A percentile compares a stretch with the other conserved stretches of the same genome.
phyloP scores from a whole-genome alignment of 2,888 invertebrate genomes.

The Helleia helle region DNA sequence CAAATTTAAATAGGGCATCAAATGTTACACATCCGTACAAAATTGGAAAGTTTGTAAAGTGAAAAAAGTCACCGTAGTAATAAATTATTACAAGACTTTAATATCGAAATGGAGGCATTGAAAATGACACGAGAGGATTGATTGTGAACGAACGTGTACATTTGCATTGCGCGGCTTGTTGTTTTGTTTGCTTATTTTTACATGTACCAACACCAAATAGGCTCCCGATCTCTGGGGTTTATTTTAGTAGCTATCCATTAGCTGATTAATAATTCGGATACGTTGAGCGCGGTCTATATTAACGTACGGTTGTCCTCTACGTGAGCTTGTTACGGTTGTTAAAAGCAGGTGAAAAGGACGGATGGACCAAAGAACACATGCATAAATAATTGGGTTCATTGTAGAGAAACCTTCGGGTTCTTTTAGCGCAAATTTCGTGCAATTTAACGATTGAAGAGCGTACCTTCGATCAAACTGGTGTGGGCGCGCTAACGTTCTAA shows the following conservation, averaged over 20 bases:
- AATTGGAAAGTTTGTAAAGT: background rate
- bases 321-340: background rate
- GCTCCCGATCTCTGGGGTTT: constrained; percentile 15
- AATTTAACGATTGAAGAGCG: too few species aligned
- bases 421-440: too few species aligned
- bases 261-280: constrained; percentile 21
- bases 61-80: background rate
- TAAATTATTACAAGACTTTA: constrained; percentile 9
- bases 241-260: constrained; percentile 19
- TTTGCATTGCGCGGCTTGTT: constrained; percentile 14
- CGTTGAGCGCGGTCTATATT: constrained; percentile 12
- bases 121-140: constrained; percentile 22
- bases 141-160: constrained; percentile 21
- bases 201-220: constrained; percentile 24
- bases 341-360: constrained; percentile 1
- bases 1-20: too few species aligned
- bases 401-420: background rate
- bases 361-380: background rate
- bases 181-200: constrained; percentile 27
- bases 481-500: too few species aligned
- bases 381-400: background rate
- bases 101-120: constrained; percentile 19
- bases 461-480: too few species aligned
- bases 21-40: too few species aligned
- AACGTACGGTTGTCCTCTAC: background rate